A percentile compares a stretch with the other conserved stretches of the same genome.
Conservation (phyloP, 2,113 vertebrate genomes). For the Misgurnus anguillicaudatus region DNA sequence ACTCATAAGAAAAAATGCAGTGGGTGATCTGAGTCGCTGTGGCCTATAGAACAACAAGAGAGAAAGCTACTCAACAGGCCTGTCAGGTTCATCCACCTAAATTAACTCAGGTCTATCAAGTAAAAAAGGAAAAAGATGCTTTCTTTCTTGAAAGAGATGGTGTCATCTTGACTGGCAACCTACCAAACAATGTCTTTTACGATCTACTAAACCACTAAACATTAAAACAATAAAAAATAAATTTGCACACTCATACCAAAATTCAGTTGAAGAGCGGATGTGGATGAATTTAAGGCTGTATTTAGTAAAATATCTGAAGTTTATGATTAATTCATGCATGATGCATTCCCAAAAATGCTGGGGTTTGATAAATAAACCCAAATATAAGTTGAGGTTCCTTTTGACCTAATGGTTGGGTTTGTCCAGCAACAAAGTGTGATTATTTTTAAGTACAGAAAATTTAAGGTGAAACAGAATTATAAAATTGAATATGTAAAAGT, state of each 20-base stretch:
- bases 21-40: conserved; percentile 59
- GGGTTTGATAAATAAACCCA: no score
- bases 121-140: conserved; percentile 39
- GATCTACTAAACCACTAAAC: not conserved
- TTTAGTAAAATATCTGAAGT: no score
- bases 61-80: conserved; percentile 58
- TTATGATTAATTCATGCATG: no score
- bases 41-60: conserved; percentile 56
- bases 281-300: no score
- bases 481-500: not conserved
- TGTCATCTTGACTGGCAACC: not conserved
- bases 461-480: not conserved
- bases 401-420: no score
- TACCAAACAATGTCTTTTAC: not conserved
- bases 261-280: not conserved
- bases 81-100: conserved; percentile 58
- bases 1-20: conserved; percentile 59
- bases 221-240: not conserved
- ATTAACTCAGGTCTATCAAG: conserved; percentile 42
- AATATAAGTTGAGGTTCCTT: no score
- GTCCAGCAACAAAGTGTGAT: no score
- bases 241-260: not conserved
- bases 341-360: no score
- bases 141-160: not conserved
- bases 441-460: not conserved